These are phyloP conservation scores for Eucidaris tribuloides DNA, from an alignment of 35 echinoderm and acorn worm genomes.

Conservation along the genomic window DNA sequence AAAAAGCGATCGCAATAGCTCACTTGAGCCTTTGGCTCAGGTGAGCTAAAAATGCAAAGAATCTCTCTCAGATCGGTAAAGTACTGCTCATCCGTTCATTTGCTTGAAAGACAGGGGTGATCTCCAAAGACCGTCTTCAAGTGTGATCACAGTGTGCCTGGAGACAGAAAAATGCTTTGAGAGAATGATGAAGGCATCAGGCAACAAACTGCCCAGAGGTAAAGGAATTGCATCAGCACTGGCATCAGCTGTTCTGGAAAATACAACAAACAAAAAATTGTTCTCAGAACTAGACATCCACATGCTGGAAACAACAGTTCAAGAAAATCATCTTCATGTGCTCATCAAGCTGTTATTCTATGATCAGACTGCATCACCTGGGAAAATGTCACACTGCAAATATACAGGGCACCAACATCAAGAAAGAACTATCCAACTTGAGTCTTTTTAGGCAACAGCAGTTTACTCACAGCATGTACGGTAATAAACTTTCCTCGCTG, in stretches of 20 bases:
- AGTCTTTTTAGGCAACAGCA: not conserved
- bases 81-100: not conserved
- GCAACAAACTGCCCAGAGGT: not conserved
- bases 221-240: not conserved
- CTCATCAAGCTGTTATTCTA: not conserved
- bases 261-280: not conserved
- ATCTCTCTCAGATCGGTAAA: not conserved
- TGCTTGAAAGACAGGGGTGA: constrained; percentile 14
- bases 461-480: too few species aligned
- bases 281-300: not conserved
- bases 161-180: constrained; percentile 16
- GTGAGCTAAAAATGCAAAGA: not conserved
- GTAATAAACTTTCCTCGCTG: too few species aligned
- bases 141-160: constrained; percentile 19
- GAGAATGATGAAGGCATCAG: constrained; percentile 1
- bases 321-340: not conserved
- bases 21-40: too few species aligned
- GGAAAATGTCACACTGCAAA: not conserved
- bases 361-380: not conserved
- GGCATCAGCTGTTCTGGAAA: not conserved
- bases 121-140: not conserved
- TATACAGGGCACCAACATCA: not conserved
- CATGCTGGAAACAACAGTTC: not conserved
- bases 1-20: too few species aligned
- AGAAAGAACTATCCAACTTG: not conserved